Evolutionary conservation across 2,797 vertebrate genomes (phyloP), one percentile per base, ranked within the genome.

Genomic region (Anisognathus igniventris): DNA sequence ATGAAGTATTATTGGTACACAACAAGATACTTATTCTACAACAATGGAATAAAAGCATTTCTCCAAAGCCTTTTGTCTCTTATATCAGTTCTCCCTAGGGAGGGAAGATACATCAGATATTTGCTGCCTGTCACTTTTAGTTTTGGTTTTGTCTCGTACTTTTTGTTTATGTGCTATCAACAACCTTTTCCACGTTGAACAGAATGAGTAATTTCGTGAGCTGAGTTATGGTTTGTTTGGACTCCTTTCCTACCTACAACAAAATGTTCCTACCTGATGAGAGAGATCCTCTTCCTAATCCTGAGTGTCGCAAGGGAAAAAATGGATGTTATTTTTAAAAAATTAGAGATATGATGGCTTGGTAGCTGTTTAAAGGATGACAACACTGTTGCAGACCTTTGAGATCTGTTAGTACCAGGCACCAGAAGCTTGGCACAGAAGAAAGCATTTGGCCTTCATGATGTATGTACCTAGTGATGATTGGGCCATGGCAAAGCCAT

Each of bases 41-140:
- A 18, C 67, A 37, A 30, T 35, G 92, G 86, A 14, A 76, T 84
- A 84, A 7, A 61, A 22, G 2, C 48, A 35, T 50, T 24, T 97
- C 92, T 96, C 92, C 90, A 88, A 95, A 94, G 45, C 33, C 48
- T 94, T 44, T 91, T 93, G 66, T 93, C 89, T 97, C 58, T 93
- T 95, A 1, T n/a, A 42, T 70, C 61, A 47, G 45, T 90, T 79
- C 94, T 87, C 93, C 83, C 37, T 57, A 71, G 70, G 73, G 94
- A 91, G 39, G 14, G 39, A 76, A 81, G 45, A 66, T 86, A 33
- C 14, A 37, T 72, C 48, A 58, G 4, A 0, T 20, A 31, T 65
- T 91, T 83, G 47, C 67, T 88, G 28, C 53, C 78, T 81, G 30
- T 66, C 62, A 44, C 19, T 93, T 88, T 92, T 57, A 72, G 33